phyloP scores from a whole-genome alignment of 2,888 invertebrate species.

The Agelastica alni region DNA sequence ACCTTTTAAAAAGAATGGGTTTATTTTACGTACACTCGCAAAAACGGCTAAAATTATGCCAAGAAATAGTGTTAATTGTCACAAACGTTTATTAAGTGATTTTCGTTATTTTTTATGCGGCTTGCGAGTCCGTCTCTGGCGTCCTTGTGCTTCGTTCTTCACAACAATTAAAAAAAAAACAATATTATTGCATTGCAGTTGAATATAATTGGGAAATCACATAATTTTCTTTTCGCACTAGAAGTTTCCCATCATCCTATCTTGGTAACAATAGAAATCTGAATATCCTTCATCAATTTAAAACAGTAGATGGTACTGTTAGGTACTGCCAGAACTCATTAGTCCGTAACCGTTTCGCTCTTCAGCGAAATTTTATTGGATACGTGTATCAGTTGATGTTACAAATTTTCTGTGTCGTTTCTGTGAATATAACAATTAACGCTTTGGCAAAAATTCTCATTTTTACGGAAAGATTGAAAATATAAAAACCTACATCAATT shows the following conservation, averaged over 20 bases:
- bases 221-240: constrained; percentile 29
- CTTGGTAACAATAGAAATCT: constrained; percentile 35
- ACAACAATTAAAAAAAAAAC: constrained; percentile 10
- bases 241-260: constrained; percentile 29
- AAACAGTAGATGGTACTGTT: constrained; percentile 11
- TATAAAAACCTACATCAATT: too few relatives aligned
- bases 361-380: too few relatives aligned
- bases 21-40: too few relatives aligned
- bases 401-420: background rate
- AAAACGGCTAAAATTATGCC: too few relatives aligned
- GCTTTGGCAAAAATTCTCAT: background rate
- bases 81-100: too few relatives aligned
- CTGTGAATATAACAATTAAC: background rate
- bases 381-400: too few relatives aligned
- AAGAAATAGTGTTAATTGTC: too few relatives aligned
- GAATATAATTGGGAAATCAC: background rate
- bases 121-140: too few relatives aligned
- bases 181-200: background rate
- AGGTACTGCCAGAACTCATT: background rate
- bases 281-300: constrained; percentile 1
- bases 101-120: too few relatives aligned
- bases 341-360: background rate
- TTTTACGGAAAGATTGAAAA: too few relatives aligned
- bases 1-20: too few relatives aligned
- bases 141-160: too few relatives aligned